Conservation (phyloP, 2,888 invertebrate species). For the Chaetogeoica ovagalla region DNA sequence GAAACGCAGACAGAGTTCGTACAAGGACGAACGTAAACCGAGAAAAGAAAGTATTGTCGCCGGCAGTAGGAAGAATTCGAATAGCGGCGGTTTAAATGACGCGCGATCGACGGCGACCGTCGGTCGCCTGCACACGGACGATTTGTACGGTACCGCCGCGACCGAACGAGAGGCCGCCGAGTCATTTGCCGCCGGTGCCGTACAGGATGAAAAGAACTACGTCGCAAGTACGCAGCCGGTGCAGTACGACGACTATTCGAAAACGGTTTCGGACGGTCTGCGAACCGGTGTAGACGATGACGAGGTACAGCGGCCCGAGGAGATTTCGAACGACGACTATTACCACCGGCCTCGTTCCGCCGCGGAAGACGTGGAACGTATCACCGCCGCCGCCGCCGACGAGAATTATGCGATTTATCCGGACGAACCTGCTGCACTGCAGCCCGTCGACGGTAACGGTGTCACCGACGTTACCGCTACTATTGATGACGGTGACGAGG, state of each 20-base stretch:
- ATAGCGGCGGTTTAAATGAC: background rate
- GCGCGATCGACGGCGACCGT: background rate
- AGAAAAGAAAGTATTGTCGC: background rate
- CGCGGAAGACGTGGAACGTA: no score
- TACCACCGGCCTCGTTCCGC: no score
- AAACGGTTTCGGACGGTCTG: no score
- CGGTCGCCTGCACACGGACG: background rate
- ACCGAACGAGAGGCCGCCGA: background rate
- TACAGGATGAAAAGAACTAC: background rate
- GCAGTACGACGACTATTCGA: no score
- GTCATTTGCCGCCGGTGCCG: background rate
- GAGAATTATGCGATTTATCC: background rate
- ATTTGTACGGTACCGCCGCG: background rate
- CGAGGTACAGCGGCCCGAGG: background rate
- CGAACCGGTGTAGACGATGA: no score
- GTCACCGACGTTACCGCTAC: background rate
- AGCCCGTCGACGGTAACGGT: no score
- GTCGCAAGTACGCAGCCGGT: no score
- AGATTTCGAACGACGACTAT: background rate
- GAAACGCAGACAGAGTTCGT: background rate
- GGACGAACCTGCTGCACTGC: background rate
- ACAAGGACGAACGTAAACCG: background rate
- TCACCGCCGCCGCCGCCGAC: no score
- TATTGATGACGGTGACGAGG: background rate
- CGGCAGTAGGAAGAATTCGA: background rate